Evolutionary conservation across 2,797 vertebrate species (phyloP).

Genomic region (Amniataba percoides): DNA sequence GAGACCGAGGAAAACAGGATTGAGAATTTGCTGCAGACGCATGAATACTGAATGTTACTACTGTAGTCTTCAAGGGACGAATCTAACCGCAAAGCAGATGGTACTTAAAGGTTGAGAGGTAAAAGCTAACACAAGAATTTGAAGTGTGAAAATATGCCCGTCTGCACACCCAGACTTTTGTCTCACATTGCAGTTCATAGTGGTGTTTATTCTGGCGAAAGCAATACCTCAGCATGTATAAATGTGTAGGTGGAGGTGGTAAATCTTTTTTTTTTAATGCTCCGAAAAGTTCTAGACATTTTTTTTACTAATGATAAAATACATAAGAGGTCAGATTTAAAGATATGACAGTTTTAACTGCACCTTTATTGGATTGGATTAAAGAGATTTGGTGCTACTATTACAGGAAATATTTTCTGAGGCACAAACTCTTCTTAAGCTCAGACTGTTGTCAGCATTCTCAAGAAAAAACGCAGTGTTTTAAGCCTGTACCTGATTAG

Average conservation of each 20-base stretch:
- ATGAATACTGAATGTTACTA: constrained; percentile 51
- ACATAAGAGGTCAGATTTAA: background rate
- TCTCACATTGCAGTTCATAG: constrained; percentile 19
- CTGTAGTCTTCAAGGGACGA: constrained; percentile 37
- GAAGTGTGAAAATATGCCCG: constrained; percentile 48
- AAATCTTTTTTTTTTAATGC: constrained; percentile 11
- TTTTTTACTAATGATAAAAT: background rate
- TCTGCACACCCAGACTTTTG: constrained; percentile 29
- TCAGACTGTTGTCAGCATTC: constrained; percentile 25
- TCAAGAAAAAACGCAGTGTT: constrained; percentile 24
- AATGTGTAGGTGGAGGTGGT: constrained; percentile 17
- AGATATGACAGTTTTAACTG: background rate
- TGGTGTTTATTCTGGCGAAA: constrained; percentile 46
- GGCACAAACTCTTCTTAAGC: constrained; percentile 8
- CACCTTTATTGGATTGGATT: constrained; percentile 17
- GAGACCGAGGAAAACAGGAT: constrained; percentile 5
- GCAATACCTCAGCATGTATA: constrained; percentile 13
- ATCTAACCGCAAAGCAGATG: constrained; percentile 56
- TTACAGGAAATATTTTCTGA: constrained; percentile 27
- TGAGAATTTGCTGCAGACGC: constrained; percentile 49
- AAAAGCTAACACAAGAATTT: constrained; percentile 54
- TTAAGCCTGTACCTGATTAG: constrained; percentile 54
- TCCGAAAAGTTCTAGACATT: background rate
- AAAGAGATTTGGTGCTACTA: background rate
- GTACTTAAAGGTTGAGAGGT: constrained; percentile 36